These are phyloP conservation scores for Penaeus chinensis DNA, from an alignment of 1,140 invertebrate genomes.

Conservation along the genomic window DNA sequence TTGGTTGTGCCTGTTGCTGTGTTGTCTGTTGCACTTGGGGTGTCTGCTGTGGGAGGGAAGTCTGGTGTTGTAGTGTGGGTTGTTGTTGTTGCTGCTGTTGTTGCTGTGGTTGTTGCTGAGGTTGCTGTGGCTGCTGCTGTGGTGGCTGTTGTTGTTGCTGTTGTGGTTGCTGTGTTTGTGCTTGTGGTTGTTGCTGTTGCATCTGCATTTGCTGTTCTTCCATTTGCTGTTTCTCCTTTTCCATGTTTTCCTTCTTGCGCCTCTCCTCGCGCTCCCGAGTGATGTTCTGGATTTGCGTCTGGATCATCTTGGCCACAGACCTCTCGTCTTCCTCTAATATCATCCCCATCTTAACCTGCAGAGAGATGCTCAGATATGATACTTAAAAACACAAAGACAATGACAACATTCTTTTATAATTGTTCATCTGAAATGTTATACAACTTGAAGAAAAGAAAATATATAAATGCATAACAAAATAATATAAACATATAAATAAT, in stretches of 20 bases:
- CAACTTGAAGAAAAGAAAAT: constrained; percentile 3
- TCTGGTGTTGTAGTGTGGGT: constrained; percentile 60
- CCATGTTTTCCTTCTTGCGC: constrained; percentile 69
- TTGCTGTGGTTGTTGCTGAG: constrained; percentile 60
- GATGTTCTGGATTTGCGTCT: constrained; percentile 80
- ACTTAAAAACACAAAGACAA: constrained; percentile 27
- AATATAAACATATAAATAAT: constrained; percentile 1
- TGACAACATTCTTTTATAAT: neutral
- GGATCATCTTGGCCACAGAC: constrained; percentile 87
- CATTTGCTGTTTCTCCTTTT: constrained; percentile 55
- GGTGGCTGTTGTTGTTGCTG: constrained; percentile 44
- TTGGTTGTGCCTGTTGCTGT: constrained; percentile 66
- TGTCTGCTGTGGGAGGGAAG: constrained; percentile 50
- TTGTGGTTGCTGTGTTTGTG: constrained; percentile 51
- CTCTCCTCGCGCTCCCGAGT: constrained; percentile 75
- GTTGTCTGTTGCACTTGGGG: constrained; percentile 60
- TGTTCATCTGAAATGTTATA: constrained; percentile 29
- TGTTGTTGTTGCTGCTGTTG: constrained; percentile 59
- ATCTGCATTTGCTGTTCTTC: constrained; percentile 59
- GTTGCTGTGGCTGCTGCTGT: constrained; percentile 64
- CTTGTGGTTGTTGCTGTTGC: constrained; percentile 54
- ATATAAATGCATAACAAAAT: neutral
- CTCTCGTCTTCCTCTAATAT: constrained; percentile 92
- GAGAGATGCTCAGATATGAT: neutral
- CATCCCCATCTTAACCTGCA: constrained; percentile 83